Conservation (phyloP, 2,888 invertebrate genomes). For the Dryococelus australis region DNA sequence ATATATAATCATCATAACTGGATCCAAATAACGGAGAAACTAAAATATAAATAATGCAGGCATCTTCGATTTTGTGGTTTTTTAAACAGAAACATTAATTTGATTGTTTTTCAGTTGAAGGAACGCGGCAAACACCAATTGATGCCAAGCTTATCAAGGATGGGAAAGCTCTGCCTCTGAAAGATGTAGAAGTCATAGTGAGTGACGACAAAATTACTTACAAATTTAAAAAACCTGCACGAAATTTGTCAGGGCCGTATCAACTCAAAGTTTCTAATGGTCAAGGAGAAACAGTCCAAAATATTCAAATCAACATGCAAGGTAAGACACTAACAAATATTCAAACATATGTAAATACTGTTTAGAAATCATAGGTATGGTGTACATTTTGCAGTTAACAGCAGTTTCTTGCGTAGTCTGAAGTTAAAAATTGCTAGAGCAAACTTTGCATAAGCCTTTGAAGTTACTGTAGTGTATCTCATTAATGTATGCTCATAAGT, state of each 20-base stretch:
- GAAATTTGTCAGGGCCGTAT: constrained; percentile 89
- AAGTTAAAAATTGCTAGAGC: too few relatives aligned
- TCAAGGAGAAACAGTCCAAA: constrained; percentile 89
- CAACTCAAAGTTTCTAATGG: constrained; percentile 91
- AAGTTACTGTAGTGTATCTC: too few relatives aligned
- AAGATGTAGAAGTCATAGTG: constrained; percentile 90
- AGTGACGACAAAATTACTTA: constrained; percentile 90
- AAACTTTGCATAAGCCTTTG: too few relatives aligned
- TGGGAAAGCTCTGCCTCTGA: constrained; percentile 85
- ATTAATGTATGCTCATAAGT: too few relatives aligned
- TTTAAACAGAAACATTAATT: not conserved
- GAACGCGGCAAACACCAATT: constrained; percentile 86
- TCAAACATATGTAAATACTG: too few relatives aligned
- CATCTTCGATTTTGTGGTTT: too few relatives aligned
- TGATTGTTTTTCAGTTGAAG: constrained; percentile 70
- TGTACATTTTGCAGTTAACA: too few relatives aligned
- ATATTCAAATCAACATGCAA: constrained; percentile 86
- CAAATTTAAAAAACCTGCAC: constrained; percentile 89
- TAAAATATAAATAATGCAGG: too few relatives aligned
- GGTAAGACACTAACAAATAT: constrained; percentile 55
- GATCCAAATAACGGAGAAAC: too few relatives aligned
- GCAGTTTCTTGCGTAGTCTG: too few relatives aligned
- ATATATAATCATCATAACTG: too few relatives aligned
- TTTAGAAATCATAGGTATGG: too few relatives aligned
- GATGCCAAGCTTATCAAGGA: constrained; percentile 92